These are phyloP conservation scores for Maniola jurtina DNA, from an alignment of 1,140 invertebrate genomes.

Conservation along the genomic window DNA sequence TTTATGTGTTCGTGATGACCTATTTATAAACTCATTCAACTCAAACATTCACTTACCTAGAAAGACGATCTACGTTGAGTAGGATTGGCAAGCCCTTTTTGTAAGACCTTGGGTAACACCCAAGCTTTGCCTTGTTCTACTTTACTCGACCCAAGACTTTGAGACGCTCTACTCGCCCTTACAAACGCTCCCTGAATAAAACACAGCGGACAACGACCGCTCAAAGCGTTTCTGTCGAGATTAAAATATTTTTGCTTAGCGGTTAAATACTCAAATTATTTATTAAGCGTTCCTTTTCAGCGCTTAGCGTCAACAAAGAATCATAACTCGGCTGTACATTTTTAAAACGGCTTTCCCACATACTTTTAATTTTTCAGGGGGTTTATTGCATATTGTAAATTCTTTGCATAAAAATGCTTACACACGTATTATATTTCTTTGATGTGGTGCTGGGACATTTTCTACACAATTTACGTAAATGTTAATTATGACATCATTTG, in stretches of 20 bases:
- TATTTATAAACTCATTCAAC: too few relatives aligned
- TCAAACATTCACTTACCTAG: too few relatives aligned
- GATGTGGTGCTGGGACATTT: not conserved
- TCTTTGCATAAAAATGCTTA: slow-evolving; percentile 3
- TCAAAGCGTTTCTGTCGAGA: slow-evolving; percentile 61
- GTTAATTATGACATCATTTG: too few relatives aligned
- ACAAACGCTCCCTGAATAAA: slow-evolving; percentile 53
- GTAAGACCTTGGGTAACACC: too few relatives aligned
- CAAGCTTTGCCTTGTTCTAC: not conserved
- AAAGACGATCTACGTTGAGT: not conserved
- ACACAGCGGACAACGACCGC: slow-evolving; percentile 55
- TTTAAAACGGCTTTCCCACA: slow-evolving; percentile 19
- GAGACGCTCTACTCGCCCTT: slow-evolving; percentile 35
- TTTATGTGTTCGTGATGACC: too few relatives aligned
- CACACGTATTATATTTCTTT: slow-evolving; percentile 3
- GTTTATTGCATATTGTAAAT: slow-evolving; percentile 12
- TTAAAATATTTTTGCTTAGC: slow-evolving; percentile 69
- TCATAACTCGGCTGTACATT: slow-evolving; percentile 22
- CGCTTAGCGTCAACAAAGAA: slow-evolving; percentile 41
- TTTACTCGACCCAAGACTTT: not conserved
- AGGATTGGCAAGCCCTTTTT: not conserved
- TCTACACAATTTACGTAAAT: too few relatives aligned
- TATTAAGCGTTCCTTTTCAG: slow-evolving; percentile 52
- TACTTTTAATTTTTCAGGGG: slow-evolving; percentile 7
- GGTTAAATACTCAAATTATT: slow-evolving; percentile 65